Evolutionary conservation across 1,140 invertebrate genomes (phyloP).

Genomic region (Diuraphis noxia): DNA sequence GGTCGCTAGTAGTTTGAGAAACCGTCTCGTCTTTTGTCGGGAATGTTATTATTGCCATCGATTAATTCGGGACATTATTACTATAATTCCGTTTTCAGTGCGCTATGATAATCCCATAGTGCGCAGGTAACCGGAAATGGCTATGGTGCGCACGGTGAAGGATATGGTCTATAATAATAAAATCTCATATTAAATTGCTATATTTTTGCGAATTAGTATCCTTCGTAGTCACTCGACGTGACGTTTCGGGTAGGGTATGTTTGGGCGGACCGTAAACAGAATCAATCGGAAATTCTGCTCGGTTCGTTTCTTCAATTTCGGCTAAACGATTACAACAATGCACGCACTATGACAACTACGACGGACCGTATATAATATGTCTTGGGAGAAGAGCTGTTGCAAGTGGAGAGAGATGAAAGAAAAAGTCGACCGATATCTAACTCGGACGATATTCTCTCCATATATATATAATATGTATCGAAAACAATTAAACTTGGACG

Average conservation of each 20-base stretch:
- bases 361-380: background rate
- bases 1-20: background rate
- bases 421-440: background rate
- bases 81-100: background rate
- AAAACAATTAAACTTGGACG: constrained; percentile 52
- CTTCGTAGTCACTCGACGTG: background rate
- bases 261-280: background rate
- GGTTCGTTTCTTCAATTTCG: constrained; percentile 15
- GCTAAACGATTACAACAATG: constrained; percentile 18
- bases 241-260: background rate
- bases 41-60: background rate
- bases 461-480: constrained; percentile 6
- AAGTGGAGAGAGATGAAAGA: background rate
- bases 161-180: background rate
- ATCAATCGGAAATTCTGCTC: constrained; percentile 12
- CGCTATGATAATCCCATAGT: background rate
- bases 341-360: background rate
- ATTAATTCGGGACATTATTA: background rate
- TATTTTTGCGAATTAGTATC: background rate
- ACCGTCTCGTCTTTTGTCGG: background rate
- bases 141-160: background rate
- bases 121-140: background rate
- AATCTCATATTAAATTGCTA: background rate
- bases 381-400: background rate
- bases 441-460: background rate